phyloP scores from a whole-genome alignment of 1,140 invertebrate species.

The Glossosoma conforme region DNA sequence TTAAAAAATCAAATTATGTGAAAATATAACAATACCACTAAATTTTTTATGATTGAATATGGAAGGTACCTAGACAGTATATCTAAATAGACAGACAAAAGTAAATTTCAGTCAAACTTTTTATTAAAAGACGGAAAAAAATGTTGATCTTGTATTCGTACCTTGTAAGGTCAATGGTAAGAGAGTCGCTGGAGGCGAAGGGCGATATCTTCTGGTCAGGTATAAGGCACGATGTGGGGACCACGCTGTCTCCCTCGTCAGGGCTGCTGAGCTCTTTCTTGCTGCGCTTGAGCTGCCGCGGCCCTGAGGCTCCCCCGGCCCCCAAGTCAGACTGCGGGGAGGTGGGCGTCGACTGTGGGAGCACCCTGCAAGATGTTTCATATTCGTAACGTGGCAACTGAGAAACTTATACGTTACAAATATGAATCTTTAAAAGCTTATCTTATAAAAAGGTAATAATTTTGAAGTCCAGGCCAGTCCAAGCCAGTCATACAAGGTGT shows the following conservation, averaged over 20 bases:
- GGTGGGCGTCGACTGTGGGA: slow-evolving; percentile 48
- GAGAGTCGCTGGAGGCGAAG: slow-evolving; percentile 74
- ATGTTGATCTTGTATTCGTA: too few species aligned
- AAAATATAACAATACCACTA: neutral
- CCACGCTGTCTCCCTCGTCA: slow-evolving; percentile 39
- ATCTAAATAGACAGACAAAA: neutral
- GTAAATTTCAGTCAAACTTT: neutral
- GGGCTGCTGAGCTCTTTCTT: slow-evolving; percentile 29
- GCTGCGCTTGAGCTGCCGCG: slow-evolving; percentile 26
- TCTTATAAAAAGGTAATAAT: too few species aligned
- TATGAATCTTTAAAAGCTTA: too few species aligned
- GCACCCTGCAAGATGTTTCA: slow-evolving; percentile 24
- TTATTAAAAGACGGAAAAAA: too few species aligned
- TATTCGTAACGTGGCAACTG: too few species aligned
- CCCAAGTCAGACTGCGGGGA: slow-evolving; percentile 44
- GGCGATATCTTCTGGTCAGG: slow-evolving; percentile 53
- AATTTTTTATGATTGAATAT: neutral
- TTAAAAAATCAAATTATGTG: neutral
- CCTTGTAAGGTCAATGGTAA: slow-evolving; percentile 66
- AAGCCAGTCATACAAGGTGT: too few species aligned
- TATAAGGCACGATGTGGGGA: slow-evolving; percentile 38
- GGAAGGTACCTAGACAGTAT: neutral
- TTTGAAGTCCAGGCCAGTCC: too few species aligned
- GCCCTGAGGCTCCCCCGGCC: too few species aligned
- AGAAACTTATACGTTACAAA: too few species aligned